phyloP scores from a whole-genome alignment of 2,888 invertebrate species.

The Lepidonotus clava region DNA sequence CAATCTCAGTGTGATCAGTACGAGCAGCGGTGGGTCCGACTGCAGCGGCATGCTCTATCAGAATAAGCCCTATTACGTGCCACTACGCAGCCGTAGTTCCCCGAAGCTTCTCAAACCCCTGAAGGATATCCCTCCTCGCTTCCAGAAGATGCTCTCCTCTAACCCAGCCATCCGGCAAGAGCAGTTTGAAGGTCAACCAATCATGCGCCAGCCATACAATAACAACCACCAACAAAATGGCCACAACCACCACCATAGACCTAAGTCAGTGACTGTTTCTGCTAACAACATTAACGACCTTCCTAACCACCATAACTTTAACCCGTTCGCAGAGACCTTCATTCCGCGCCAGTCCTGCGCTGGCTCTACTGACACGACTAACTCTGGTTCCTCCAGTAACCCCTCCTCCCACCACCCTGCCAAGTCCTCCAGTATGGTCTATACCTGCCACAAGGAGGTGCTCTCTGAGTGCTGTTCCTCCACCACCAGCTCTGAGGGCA shows the following conservation, averaged over 20 bases:
- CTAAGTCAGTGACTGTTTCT: conserved; percentile 21
- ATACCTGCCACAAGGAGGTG: neutral
- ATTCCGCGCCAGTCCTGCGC: conserved; percentile 11
- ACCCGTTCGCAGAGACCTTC: conserved; percentile 46
- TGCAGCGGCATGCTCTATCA: neutral
- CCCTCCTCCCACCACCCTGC: neutral
- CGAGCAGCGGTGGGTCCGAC: conserved; percentile 2
- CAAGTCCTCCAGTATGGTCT: neutral
- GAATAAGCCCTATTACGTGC: neutral
- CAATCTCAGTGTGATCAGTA: neutral
- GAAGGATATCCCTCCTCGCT: conserved; percentile 56
- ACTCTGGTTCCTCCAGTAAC: neutral
- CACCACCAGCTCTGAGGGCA: neutral
- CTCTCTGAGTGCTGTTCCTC: neutral
- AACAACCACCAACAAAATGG: neutral
- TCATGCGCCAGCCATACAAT: conserved; percentile 42
- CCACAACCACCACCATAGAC: neutral
- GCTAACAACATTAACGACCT: neutral
- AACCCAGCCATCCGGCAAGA: conserved; percentile 35
- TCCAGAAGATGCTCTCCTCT: conserved; percentile 56
- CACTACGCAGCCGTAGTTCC: neutral
- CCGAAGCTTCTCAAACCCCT: conserved; percentile 50
- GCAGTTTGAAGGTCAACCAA: conserved; percentile 55
- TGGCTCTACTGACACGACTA: neutral
- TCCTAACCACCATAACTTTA: conserved; percentile 6